These are phyloP conservation scores for Phrynocephalus forsythii DNA, from an alignment of 2,797 vertebrate genomes.

Conservation along the genomic window DNA sequence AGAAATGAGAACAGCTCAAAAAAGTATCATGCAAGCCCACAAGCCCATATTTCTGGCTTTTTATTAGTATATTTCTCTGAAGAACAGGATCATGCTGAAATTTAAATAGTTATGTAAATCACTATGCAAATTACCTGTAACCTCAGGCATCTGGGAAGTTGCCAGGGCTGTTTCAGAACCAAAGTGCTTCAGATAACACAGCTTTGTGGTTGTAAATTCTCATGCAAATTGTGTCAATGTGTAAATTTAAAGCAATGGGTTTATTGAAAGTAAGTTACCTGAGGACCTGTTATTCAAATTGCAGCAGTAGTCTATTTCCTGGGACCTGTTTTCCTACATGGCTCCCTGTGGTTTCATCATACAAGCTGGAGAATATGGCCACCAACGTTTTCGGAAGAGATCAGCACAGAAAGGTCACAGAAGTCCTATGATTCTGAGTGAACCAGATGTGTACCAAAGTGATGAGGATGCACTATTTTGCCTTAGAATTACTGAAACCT, in stretches of 20 bases:
- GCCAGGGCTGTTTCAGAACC: constrained; percentile 1
- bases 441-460: constrained; percentile 50
- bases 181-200: constrained; percentile 15
- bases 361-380: background rate
- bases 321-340: background rate
- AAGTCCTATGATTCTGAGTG: constrained; percentile 40
- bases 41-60: fast-evolving
- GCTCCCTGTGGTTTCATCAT: constrained; percentile 17
- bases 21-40: background rate
- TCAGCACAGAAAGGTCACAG: constrained; percentile 42
- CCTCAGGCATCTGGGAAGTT: constrained; percentile 13
- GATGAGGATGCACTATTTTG: constrained; percentile 1
- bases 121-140: constrained; percentile 39
- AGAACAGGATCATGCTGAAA: constrained; percentile 39
- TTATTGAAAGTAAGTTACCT: constrained; percentile 21
- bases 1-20: constrained; percentile 1
- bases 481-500: constrained; percentile 43
- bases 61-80: background rate
- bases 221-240: constrained; percentile 6
- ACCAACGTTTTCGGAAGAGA: constrained; percentile 6
- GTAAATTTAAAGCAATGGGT: constrained; percentile 23
- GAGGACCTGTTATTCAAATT: constrained; percentile 22
- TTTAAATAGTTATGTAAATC: constrained; percentile 40
- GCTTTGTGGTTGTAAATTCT: background rate
- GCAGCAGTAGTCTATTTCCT: constrained; percentile 16